These are phyloP conservation scores for Seladonia tumulorum DNA, from an alignment of 2,888 invertebrate genomes.

Conservation along the genomic window DNA sequence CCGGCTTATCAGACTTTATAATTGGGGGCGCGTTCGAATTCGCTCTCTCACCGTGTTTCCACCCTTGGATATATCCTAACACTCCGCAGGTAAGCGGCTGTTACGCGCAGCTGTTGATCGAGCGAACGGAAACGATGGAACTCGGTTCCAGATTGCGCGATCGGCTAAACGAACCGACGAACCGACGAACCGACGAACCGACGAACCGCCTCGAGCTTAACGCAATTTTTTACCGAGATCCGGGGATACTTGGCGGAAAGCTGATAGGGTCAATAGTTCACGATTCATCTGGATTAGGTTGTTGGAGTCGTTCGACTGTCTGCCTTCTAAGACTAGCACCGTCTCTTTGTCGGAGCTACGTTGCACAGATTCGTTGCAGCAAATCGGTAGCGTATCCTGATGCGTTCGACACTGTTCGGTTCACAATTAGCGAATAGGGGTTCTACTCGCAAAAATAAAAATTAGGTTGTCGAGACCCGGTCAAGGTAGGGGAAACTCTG, in stretches of 20 bases:
- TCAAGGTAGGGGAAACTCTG: constrained; percentile 37
- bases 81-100: background rate
- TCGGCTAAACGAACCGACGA: background rate
- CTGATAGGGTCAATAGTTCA: background rate
- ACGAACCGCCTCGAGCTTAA: background rate
- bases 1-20: constrained; percentile 14
- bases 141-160: background rate
- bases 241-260: background rate
- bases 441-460: constrained; percentile 37
- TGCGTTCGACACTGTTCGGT: no score
- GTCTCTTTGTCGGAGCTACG: no score
- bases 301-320: no score
- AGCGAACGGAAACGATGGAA: background rate
- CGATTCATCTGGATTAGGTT: background rate
- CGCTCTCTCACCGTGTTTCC: background rate
- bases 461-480: constrained; percentile 44
- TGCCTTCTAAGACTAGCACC: no score
- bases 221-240: background rate
- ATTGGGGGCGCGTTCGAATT: constrained; percentile 9
- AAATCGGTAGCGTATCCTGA: no score
- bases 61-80: background rate
- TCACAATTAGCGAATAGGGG: no score
- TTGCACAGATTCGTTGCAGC: no score
- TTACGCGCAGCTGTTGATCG: background rate
- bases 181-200: background rate